phyloP scores from a whole-genome alignment of 2,888 invertebrate species.

The Drosophila crucigera region DNA sequence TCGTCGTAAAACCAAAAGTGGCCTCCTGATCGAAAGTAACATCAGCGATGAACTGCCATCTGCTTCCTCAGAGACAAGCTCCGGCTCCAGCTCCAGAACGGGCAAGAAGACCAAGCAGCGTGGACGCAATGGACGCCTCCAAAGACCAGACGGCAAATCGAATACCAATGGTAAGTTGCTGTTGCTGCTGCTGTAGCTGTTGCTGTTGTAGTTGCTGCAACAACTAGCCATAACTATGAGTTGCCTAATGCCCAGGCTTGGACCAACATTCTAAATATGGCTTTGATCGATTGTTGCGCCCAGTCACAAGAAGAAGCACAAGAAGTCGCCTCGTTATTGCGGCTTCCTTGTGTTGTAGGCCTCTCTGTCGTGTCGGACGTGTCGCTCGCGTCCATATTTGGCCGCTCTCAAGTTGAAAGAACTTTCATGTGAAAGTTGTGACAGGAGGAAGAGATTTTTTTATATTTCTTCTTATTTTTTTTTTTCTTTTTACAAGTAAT shows the following conservation, averaged over 20 bases:
- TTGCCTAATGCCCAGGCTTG: slow-evolving; percentile 36
- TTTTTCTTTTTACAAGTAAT: slow-evolving; percentile 60
- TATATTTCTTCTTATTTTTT: neutral
- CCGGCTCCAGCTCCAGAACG: slow-evolving; percentile 15
- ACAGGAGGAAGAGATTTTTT: slow-evolving; percentile 74
- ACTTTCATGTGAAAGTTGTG: slow-evolving; percentile 82
- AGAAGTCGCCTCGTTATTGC: slow-evolving; percentile 65
- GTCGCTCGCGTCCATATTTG: slow-evolving; percentile 72
- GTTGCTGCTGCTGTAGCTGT: slow-evolving; percentile 13
- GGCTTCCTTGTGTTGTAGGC: slow-evolving; percentile 43
- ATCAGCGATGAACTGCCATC: slow-evolving; percentile 57
- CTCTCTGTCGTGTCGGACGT: slow-evolving; percentile 60
- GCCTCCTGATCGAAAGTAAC: slow-evolving; percentile 82
- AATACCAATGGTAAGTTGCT: slow-evolving; percentile 67
- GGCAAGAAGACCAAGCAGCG: slow-evolving; percentile 64
- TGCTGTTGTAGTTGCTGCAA: neutral
- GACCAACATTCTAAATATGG: slow-evolving; percentile 70
- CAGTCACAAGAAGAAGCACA: slow-evolving; percentile 36
- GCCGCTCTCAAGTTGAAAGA: slow-evolving; percentile 79
- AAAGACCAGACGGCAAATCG: slow-evolving; percentile 56
- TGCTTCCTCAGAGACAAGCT: slow-evolving; percentile 43
- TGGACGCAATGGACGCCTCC: slow-evolving; percentile 75
- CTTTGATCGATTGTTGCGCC: slow-evolving; percentile 70
- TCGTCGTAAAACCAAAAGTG: slow-evolving; percentile 83
- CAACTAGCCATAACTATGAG: slow-evolving; percentile 33